These are phyloP conservation scores for Hypomecis atomaria DNA, from an alignment of 2,888 invertebrate species.

Conservation along the genomic window DNA sequence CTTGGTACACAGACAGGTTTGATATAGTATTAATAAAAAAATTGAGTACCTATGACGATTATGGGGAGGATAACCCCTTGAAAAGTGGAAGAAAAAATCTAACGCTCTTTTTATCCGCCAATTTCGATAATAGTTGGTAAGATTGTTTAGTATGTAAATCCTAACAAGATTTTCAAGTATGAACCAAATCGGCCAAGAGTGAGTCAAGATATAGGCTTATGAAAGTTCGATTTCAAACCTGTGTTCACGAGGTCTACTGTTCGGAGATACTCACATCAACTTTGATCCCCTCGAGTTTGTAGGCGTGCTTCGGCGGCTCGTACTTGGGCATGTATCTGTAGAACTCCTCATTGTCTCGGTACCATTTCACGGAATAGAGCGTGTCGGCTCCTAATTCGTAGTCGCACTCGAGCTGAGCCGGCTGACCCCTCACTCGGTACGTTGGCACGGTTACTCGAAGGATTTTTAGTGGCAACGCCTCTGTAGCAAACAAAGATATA, in stretches of 20 bases:
- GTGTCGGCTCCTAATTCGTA: slow-evolving; percentile 88
- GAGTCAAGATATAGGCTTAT: too few relatives aligned
- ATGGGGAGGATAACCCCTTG: too few relatives aligned
- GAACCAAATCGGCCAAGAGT: too few relatives aligned
- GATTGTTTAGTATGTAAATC: too few relatives aligned
- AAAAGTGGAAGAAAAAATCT: too few relatives aligned
- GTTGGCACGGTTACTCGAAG: slow-evolving; percentile 86
- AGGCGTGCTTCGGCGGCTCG: slow-evolving; percentile 88
- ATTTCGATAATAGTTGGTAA: too few relatives aligned
- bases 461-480: slow-evolving; percentile 82
- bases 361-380: slow-evolving; percentile 93
- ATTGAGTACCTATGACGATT: too few relatives aligned
- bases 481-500: slow-evolving; percentile 65
- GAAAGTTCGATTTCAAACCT: too few relatives aligned
- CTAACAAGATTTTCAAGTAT: too few relatives aligned
- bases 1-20: too few relatives aligned
- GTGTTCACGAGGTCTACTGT: not conserved
- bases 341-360: slow-evolving; percentile 93
- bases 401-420: slow-evolving; percentile 87
- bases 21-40: too few relatives aligned
- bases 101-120: too few relatives aligned
- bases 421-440: slow-evolving; percentile 87
- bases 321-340: slow-evolving; percentile 91
- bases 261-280: slow-evolving; percentile 87
- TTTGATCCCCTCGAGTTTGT: slow-evolving; percentile 87